Base-by-base conservation (phyloP, 2,888 invertebrate genomes). In the Acanthosepion lycidas region DNA sequence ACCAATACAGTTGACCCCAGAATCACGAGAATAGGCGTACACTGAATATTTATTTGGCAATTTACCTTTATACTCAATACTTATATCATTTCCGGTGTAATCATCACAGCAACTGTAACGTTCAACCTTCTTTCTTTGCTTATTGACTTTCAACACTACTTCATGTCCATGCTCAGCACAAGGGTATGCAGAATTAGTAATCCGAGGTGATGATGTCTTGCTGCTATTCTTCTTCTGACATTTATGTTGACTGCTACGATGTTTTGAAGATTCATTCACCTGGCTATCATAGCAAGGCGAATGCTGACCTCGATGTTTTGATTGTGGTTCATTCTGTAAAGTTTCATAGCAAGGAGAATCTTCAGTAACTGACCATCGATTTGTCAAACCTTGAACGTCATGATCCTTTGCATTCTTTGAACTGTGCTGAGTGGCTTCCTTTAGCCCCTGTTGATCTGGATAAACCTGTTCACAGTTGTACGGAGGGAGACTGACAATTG, bases 1-100 rank as follows among this genome's bases (percentile, higher is more conserved):
- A 9, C 97, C 97, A 6, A 97, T 95, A 95, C 97, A 97, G 95
- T 97, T 97, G 4, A 97, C 97, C 26, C 97, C 97, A 95, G 97
- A 97, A 94, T 97, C 97, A 9, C 96, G 95, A 15, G 97, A 97
- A 93, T 95, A 95, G 20, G 96, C 96, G 51, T 96, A 95, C n/a
- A 95, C 92, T 18, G 96, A 96, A 94, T 96, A 95, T 95, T 96
- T 97, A 91, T 96, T 96, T 1, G 96, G 96, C 94, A 97, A 94
- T 91, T 96, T 96, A 20, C 97, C 97, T 51, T 96, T 96, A 95
- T 96, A 97, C 94, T 97, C 96, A 94, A 95, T 96, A 93, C 96
- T 96, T n/a, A 96, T 96, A 94, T 97, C 96, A 95, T 95, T 96
- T 28, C 53, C 95, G 20, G 94, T 53, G 64, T 94, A 78, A 23